phyloP scores from a whole-genome alignment of 2,797 vertebrate genomes.

The Spatula clypeata region DNA sequence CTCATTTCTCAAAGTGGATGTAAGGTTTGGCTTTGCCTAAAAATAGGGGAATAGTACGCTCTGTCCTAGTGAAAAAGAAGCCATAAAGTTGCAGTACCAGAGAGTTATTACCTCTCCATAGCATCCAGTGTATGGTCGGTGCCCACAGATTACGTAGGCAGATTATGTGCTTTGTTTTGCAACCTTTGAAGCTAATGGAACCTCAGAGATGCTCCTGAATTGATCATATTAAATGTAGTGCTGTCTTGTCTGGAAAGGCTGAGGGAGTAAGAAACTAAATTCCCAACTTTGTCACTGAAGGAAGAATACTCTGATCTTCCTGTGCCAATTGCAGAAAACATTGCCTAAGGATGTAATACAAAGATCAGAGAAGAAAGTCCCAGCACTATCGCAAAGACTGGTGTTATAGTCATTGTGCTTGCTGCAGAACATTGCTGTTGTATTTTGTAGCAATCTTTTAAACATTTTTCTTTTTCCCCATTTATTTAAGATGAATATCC shows the following conservation, averaged over 20 bases:
- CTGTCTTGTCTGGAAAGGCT: not conserved
- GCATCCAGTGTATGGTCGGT: not conserved
- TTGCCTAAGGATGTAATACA: not conserved
- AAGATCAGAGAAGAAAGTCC: not conserved
- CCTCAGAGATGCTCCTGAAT: not conserved
- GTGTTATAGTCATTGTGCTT: not conserved
- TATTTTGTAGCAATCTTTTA: not conserved
- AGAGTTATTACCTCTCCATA: not conserved
- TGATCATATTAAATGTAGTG: not conserved
- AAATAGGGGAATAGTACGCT: not conserved
- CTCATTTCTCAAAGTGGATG: not conserved
- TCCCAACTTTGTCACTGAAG: not conserved
- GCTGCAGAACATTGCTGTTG: not conserved
- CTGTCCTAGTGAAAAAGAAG: not conserved
- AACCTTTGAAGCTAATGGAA: not conserved
- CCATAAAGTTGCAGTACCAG: not conserved
- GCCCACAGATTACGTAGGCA: not conserved
- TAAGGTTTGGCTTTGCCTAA: not conserved
- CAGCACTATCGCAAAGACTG: not conserved
- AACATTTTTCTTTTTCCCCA: accelerated
- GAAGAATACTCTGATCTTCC: slow-evolving; percentile 3
- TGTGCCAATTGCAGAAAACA: slow-evolving; percentile 11
- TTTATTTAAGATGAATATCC: not conserved
- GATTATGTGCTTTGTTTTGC: not conserved
- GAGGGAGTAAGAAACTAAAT: not conserved